Evolutionary conservation across 2,797 vertebrate species (phyloP).

Genomic region (Lepus oiostolus): DNA sequence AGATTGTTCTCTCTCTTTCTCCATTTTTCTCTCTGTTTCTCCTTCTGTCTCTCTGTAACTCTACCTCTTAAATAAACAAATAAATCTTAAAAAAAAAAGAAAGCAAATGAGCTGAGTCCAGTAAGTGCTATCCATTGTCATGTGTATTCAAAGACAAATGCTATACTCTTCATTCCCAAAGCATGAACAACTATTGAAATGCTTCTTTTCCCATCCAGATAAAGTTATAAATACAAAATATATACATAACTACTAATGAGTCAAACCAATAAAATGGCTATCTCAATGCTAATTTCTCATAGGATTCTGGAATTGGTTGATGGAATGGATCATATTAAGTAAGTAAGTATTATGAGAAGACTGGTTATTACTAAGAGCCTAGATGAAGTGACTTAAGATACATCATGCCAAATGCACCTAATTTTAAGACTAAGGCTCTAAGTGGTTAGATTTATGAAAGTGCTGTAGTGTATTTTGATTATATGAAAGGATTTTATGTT

Average conservation of each 20-base stretch:
- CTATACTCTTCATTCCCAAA: background rate
- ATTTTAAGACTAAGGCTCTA: background rate
- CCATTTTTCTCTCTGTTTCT: too few relatives aligned
- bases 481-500: background rate
- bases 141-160: background rate
- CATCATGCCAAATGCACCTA: background rate
- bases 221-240: background rate
- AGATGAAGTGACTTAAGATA: background rate
- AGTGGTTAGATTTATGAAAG: background rate
- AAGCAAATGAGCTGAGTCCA: background rate
- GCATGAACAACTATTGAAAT: background rate
- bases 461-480: background rate
- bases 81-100: too few relatives aligned
- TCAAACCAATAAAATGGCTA: background rate
- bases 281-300: background rate
- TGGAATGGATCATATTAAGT: background rate
- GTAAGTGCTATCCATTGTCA: background rate
- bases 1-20: too few relatives aligned
- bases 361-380: background rate
- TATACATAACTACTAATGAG: background rate
- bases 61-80: too few relatives aligned
- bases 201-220: background rate
- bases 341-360: background rate
- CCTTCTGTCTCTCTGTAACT: too few relatives aligned
- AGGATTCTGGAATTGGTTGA: conserved; percentile 7